Percentiles rank a stretch among this genome's conserved stretches.
Conservation (phyloP, 2,113 vertebrate species). For the Nycticorax nycticorax region DNA sequence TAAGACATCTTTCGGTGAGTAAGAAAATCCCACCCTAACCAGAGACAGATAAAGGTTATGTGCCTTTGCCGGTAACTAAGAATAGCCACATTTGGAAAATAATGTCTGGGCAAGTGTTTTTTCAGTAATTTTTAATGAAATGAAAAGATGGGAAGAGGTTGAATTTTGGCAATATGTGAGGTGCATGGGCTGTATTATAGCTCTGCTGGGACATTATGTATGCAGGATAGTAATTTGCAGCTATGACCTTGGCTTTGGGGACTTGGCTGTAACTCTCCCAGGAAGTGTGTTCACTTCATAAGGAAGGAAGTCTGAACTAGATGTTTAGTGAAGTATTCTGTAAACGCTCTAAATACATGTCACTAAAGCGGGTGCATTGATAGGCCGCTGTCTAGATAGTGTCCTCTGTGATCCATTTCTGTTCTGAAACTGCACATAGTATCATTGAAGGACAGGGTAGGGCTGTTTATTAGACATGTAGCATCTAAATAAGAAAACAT, state of each 20-base stretch:
- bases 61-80: not conserved
- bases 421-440: not conserved
- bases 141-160: not conserved
- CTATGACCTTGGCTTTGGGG: not conserved
- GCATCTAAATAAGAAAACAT: conserved; percentile 11
- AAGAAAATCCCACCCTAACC: not conserved
- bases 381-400: not conserved
- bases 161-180: not conserved
- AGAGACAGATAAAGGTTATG: not conserved
- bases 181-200: not conserved
- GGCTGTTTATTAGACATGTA: not conserved
- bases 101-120: not conserved
- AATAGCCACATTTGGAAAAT: not conserved
- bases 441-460: not conserved
- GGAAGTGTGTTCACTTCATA: not conserved
- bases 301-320: not conserved
- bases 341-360: not conserved
- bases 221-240: not conserved
- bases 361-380: not conserved
- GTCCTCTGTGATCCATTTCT: not conserved
- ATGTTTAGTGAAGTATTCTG: not conserved
- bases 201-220: not conserved
- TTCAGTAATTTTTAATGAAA: not conserved
- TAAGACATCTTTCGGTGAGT: not conserved
- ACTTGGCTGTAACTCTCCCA: not conserved